Percentiles rank a stretch among this genome's conserved stretches.
phyloP scores from a whole-genome alignment of 1,140 invertebrate species.

The Cheumatopsyche charites region DNA sequence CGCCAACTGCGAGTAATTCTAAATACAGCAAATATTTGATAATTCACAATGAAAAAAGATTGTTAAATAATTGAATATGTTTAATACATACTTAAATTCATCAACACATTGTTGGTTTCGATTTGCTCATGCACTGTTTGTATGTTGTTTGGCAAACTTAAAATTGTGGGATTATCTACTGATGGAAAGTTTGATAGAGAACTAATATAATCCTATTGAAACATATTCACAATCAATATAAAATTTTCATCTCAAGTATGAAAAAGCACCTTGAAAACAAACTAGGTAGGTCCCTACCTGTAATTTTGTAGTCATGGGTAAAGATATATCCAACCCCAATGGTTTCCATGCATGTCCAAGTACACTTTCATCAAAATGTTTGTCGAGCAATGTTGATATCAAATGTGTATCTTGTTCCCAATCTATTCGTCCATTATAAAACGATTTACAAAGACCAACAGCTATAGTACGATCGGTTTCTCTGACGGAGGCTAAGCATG shows the following conservation, averaged over 20 bases:
- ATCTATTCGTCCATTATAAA: conserved; percentile 41
- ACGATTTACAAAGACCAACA: conserved; percentile 28
- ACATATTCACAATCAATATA: too few species aligned
- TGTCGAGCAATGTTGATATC: conserved; percentile 32
- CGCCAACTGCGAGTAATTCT: conserved; percentile 1
- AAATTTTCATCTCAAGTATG: too few species aligned
- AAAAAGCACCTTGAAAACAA: too few species aligned
- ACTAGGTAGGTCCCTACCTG: conserved; percentile 2
- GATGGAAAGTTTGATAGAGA: conserved; percentile 37
- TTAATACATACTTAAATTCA: conserved; percentile 34
- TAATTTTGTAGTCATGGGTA: conserved; percentile 44
- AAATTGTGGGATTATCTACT: conserved; percentile 38
- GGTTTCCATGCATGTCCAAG: conserved; percentile 46
- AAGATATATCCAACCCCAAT: conserved; percentile 41
- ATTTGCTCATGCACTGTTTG: conserved; percentile 42
- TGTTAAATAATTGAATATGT: conserved; percentile 10
- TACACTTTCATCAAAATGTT: conserved; percentile 44
- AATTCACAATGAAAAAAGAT: conserved; percentile 2
- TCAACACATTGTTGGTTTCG: conserved; percentile 33
- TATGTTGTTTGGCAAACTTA: conserved; percentile 45
- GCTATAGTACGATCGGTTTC: conserved; percentile 25
- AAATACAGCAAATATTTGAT: conserved; percentile 2
- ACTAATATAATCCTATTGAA: conserved; percentile 41
- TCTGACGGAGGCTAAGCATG: conserved; percentile 28
- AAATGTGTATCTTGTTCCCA: conserved; percentile 37